These are phyloP conservation scores for Enhydra lutris DNA, from an alignment of 2,113 vertebrate genomes.

Conservation along the genomic window DNA sequence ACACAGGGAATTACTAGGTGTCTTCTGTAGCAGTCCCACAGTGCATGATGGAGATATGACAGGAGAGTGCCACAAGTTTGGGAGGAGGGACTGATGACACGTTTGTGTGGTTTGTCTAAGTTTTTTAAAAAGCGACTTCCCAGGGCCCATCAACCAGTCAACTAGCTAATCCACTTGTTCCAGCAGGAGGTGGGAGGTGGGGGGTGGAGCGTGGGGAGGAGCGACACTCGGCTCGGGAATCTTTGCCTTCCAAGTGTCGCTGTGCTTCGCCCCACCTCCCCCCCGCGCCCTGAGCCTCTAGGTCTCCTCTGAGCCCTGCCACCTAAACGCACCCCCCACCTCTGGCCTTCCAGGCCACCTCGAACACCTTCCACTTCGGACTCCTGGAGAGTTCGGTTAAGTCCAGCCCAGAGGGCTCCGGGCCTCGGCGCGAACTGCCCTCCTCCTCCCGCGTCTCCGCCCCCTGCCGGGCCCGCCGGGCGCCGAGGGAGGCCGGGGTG, in stretches of 20 bases:
- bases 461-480: slow-evolving; percentile 40
- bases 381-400: not conserved
- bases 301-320: not conserved
- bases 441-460: slow-evolving; percentile 59
- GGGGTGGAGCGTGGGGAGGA: slow-evolving; percentile 63
- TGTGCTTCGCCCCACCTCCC: not conserved
- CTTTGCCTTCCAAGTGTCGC: slow-evolving; percentile 16
- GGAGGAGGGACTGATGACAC: slow-evolving; percentile 1
- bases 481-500: slow-evolving; percentile 47
- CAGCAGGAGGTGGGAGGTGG: slow-evolving; percentile 27
- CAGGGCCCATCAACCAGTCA: slow-evolving; percentile 26
- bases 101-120: slow-evolving; percentile 38
- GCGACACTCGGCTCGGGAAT: slow-evolving; percentile 40
- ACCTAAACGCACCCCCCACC: not conserved
- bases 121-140: slow-evolving; percentile 53
- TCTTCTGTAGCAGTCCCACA: not conserved
- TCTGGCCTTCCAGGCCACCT: not conserved
- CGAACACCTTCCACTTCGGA: not conserved
- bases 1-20: not conserved
- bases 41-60: not conserved
- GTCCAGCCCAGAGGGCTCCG: not conserved
- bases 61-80: not conserved
- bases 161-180: slow-evolving; percentile 55
- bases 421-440: not conserved
- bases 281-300: not conserved